phyloP scores from a whole-genome alignment of 1,140 invertebrate genomes.

The Cydia fagiglandana region DNA sequence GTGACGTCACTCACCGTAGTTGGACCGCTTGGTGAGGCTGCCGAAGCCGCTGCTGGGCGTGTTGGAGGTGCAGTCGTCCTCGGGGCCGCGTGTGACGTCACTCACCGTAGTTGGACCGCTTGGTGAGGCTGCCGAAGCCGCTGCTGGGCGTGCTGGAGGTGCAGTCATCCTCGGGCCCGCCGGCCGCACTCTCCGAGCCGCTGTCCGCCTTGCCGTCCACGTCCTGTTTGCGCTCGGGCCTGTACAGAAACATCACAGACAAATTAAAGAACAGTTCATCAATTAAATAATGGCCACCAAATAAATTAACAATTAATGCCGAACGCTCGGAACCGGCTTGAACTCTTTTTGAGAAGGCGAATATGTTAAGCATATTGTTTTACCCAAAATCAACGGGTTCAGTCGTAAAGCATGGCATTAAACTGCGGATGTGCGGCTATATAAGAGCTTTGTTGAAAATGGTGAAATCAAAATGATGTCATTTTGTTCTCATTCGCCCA shows the following conservation, averaged over 20 bases:
- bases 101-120: slow-evolving; percentile 81
- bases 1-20: slow-evolving; percentile 51
- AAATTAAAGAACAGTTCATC: no score
- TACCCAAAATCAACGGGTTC: no score
- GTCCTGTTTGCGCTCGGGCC: slow-evolving; percentile 68
- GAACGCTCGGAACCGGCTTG: no score
- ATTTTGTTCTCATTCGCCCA: no score
- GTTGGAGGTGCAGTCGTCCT: slow-evolving; percentile 83
- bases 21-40: slow-evolving; percentile 88
- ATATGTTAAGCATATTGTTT: no score
- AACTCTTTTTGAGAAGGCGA: no score
- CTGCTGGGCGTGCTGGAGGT: slow-evolving; percentile 88
- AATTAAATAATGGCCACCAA: no score
- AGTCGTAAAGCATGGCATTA: no score
- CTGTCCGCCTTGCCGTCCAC: slow-evolving; percentile 75
- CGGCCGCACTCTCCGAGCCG: slow-evolving; percentile 34
- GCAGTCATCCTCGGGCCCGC: slow-evolving; percentile 81
- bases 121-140: slow-evolving; percentile 90
- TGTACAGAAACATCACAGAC: slow-evolving; percentile 38
- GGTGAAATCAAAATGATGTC: no score
- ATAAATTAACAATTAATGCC: no score
- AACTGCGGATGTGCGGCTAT: no score
- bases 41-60: slow-evolving; percentile 91
- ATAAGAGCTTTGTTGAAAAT: no score
- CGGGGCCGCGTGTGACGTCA: slow-evolving; percentile 67